Evolutionary conservation across 2,797 vertebrate species (phyloP), one percentile per base, ranked within the genome.

Genomic region (Enteromius unitaeniatus): DNA sequence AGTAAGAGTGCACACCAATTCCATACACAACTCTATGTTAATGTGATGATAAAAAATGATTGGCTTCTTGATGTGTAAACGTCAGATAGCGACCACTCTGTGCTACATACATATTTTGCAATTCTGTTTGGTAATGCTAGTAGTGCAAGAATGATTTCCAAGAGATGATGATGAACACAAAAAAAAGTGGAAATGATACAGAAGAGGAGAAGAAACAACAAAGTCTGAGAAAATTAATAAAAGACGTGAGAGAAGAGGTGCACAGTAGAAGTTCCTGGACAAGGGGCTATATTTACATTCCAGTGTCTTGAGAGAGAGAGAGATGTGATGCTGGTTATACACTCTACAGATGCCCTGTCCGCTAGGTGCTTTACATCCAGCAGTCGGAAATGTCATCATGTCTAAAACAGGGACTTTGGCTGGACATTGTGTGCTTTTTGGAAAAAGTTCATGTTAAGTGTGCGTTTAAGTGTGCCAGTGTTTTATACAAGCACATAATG

Each of bases 341-440:
- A 82, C 11, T 17, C n/a, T 14, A 53, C 47, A 4, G 21, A 23
- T 68, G 31, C 40, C 58, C 68, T 37, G 58, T 75, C 55, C 14
- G 6, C 6, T 28, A 1, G n/a, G 45, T 76, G 21, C 34, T 86
- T 47, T 72, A 74, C 72, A 84, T 47, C 19, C 45, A 74, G 42
- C 68, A 80, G 73, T 84, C 55, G 55, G 53, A 72, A 78, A 78
- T 40, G 19, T 68, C 49, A 73, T 69, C 34, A 79, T 83, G 76
- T 87, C 21, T 34, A 42, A 72, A 73, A 70, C 82, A 86, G 73
- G 37, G 47, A 74, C 65, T 40, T 76, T 86, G 77, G 72, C 78
- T 55, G 45, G 42, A 81, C 82, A 55, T 72, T 5, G 51, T 40
- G 62, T 79, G 62, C 53, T 45, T 60, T 51, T 13, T 60, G 28